Conservation (phyloP, 1,140 invertebrate genomes). For the Melipona quadrifasciata region DNA sequence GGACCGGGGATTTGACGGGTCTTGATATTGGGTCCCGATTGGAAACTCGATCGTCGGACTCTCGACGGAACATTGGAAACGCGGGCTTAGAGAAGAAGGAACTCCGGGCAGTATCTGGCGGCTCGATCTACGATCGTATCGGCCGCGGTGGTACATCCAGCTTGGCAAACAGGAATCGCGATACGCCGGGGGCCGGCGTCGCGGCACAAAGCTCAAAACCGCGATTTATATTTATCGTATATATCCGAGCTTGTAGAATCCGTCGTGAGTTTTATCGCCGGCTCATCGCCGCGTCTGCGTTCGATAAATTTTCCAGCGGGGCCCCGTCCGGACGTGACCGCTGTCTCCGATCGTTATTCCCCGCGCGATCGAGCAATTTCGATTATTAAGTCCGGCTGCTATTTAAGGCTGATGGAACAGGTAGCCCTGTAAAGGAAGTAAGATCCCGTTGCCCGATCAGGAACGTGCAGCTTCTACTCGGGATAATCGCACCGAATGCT, state of each 20-base stretch:
- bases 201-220: constrained; percentile 47
- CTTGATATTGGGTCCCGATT: constrained; percentile 33
- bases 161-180: constrained; percentile 57
- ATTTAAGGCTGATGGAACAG: background rate
- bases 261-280: constrained; percentile 42
- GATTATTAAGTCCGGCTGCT: background rate
- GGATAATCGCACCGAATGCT: background rate
- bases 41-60: constrained; percentile 53
- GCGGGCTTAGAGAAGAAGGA: constrained; percentile 18
- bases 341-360: constrained; percentile 20
- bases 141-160: constrained; percentile 37
- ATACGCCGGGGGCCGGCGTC: constrained; percentile 32
- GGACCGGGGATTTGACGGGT: constrained; percentile 35
- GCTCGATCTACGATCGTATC: constrained; percentile 53
- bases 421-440: background rate
- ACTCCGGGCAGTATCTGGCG: constrained; percentile 32
- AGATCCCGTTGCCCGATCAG: background rate
- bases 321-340: background rate
- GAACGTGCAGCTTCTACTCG: background rate
- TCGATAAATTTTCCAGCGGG: constrained; percentile 26
- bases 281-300: constrained; percentile 5
- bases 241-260: constrained; percentile 36
- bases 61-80: constrained; percentile 26
- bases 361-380: constrained; percentile 15
- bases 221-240: constrained; percentile 53